Conservation (phyloP, 2,888 invertebrate species). For the Papilio elwesi region DNA sequence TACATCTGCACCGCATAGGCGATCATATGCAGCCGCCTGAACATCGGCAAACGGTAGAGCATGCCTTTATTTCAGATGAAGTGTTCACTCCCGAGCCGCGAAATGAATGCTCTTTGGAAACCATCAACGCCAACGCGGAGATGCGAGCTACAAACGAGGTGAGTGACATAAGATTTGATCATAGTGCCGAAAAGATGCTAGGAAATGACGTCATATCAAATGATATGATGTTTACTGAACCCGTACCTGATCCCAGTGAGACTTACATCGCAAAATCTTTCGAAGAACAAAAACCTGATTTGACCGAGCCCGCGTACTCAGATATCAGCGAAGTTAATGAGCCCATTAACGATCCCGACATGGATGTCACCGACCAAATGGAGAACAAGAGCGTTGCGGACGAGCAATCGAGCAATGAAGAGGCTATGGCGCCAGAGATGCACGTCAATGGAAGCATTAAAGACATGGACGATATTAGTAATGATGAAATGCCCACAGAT, state of each 20-base stretch:
- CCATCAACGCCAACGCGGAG: slow-evolving; percentile 55
- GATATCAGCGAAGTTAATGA: slow-evolving; percentile 60
- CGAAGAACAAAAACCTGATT: slow-evolving; percentile 52
- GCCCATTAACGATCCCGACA: slow-evolving; percentile 46
- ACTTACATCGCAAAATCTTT: slow-evolving; percentile 54
- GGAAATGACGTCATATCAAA: slow-evolving; percentile 55
- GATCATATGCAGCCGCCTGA: slow-evolving; percentile 64
- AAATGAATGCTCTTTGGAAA: slow-evolving; percentile 61
- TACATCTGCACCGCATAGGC: slow-evolving; percentile 73
- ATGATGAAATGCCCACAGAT: slow-evolving; percentile 83
- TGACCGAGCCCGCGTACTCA: slow-evolving; percentile 50
- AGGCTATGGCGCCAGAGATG: slow-evolving; percentile 38
- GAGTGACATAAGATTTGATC: slow-evolving; percentile 63
- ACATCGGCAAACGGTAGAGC: slow-evolving; percentile 69
- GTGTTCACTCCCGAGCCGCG: slow-evolving; percentile 59
- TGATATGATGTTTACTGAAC: slow-evolving; percentile 63
- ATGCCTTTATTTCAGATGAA: slow-evolving; percentile 69
- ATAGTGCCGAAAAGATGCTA: slow-evolving; percentile 66
- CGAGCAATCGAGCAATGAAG: slow-evolving; percentile 45
- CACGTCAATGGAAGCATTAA: slow-evolving; percentile 41
- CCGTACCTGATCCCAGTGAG: slow-evolving; percentile 66
- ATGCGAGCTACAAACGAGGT: slow-evolving; percentile 56
- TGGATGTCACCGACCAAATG: slow-evolving; percentile 20
- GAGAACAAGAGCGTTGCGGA: slow-evolving; percentile 38
- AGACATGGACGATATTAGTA: slow-evolving; percentile 46